A percentile compares a stretch with the other conserved stretches of the same genome.
These are phyloP conservation scores for Drosophila bocki DNA, from an alignment of 1,140 invertebrate genomes.

Conservation along the genomic window DNA sequence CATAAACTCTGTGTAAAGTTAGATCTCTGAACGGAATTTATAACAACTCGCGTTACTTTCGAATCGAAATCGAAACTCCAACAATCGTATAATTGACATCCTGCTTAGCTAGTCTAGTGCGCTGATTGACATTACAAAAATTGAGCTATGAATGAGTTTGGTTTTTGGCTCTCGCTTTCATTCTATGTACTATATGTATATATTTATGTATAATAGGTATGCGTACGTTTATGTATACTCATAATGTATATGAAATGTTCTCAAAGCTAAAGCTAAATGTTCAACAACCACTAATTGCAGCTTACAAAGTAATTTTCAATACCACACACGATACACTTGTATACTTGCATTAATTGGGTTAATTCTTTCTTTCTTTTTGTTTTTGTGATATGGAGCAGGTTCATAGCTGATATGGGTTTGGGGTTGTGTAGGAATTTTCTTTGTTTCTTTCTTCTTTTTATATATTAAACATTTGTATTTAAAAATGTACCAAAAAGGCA, in stretches of 20 bases:
- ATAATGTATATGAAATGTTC: slow-evolving; percentile 72
- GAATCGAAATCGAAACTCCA: slow-evolving; percentile 51
- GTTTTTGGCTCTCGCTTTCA: slow-evolving; percentile 41
- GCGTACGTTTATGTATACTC: slow-evolving; percentile 38
- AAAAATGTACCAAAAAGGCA: slow-evolving; percentile 74
- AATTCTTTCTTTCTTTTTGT: slow-evolving; percentile 23
- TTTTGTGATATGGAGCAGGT: slow-evolving; percentile 52
- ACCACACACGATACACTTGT: slow-evolving; percentile 69
- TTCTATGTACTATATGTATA: slow-evolving; percentile 22
- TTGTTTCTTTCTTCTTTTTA: slow-evolving; percentile 17
- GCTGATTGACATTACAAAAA: slow-evolving; percentile 64
- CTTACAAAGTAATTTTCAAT: slow-evolving; percentile 77
- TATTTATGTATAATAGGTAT: slow-evolving; percentile 23
- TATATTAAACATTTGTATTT: slow-evolving; percentile 40
- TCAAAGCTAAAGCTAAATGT: slow-evolving; percentile 80
- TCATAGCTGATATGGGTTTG: slow-evolving; percentile 65
- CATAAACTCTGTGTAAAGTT: slow-evolving; percentile 71
- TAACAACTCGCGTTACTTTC: slow-evolving; percentile 78
- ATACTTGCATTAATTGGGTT: slow-evolving; percentile 52
- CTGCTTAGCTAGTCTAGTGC: slow-evolving; percentile 40
- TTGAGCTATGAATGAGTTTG: slow-evolving; percentile 49
- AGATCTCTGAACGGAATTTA: slow-evolving; percentile 81
- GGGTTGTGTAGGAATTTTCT: slow-evolving; percentile 54
- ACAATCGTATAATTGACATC: slow-evolving; percentile 68
- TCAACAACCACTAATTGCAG: slow-evolving; percentile 83